Evolutionary conservation across 2,113 vertebrate species (phyloP).

Genomic region (Macquaria ambigua): DNA sequence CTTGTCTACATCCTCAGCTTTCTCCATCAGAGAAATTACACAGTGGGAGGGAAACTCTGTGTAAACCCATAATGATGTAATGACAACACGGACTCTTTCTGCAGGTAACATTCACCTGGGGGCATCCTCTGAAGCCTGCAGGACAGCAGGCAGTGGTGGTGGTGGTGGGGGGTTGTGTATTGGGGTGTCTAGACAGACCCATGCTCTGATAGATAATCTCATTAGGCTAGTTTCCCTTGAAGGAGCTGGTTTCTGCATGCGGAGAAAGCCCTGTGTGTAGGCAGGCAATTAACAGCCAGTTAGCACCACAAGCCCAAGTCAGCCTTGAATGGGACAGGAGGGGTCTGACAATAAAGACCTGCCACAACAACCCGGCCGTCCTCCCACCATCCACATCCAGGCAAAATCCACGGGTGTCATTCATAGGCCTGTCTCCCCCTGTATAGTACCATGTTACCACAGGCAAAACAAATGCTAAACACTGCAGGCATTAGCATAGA

Average conservation of each 20-base stretch:
- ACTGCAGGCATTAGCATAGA: constrained; percentile 45
- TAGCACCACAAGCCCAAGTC: constrained; percentile 78
- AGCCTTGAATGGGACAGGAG: constrained; percentile 68
- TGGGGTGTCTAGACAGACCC: constrained; percentile 82
- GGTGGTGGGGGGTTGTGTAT: constrained; percentile 78
- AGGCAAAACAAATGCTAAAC: constrained; percentile 56
- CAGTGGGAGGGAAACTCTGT: constrained; percentile 57
- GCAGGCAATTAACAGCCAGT: constrained; percentile 82
- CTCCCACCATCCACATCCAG: constrained; percentile 40
- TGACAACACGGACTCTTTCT: constrained; percentile 55
- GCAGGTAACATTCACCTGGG: constrained; percentile 81
- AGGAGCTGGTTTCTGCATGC: constrained; percentile 76
- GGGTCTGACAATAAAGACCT: constrained; percentile 59
- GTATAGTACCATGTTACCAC: constrained; percentile 13
- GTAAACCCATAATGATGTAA: constrained; percentile 82
- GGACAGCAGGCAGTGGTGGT: constrained; percentile 3
- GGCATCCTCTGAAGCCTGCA: constrained; percentile 23
- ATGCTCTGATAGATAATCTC: constrained; percentile 81
- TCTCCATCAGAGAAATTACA: constrained; percentile 42
- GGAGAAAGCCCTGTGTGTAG: constrained; percentile 67
- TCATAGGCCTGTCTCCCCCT: constrained; percentile 11
- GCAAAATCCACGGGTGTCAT: constrained; percentile 33
- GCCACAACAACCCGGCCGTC: constrained; percentile 38
- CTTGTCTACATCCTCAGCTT: background rate
- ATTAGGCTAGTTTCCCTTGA: constrained; percentile 81